Base-by-base conservation (phyloP, 2,113 vertebrate genomes). In the Pseudolaguvia tuberculata region DNA sequence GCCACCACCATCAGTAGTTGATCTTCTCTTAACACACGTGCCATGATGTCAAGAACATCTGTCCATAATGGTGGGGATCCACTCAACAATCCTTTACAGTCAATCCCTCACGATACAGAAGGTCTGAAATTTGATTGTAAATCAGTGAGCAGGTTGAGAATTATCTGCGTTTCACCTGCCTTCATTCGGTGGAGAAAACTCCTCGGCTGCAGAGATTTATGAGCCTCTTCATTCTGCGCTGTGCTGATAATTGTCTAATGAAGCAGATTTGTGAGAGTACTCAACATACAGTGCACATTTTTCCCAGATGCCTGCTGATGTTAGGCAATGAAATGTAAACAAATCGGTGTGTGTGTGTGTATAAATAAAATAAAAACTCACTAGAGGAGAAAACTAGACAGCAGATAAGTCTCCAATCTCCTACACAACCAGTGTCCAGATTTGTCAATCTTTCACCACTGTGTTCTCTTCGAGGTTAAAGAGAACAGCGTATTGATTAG, bases 81-180 rank as follows among this genome's bases (percentile, higher is more conserved):
- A 27, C 66, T 68, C 42, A 35, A 35, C 21, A 75, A 57, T 25
- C 20, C 62, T 55, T 66, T 67, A 50, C 42, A 23, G 25, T 55
- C 5, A 52, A 42, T 56, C 18, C 39, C 52, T 75, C 42, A 47
- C 12, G 50, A 18, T n/a, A 18, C 12, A 66, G n/a, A 67, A 75
- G 55, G 61, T 57, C 39, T 76, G 48, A 68, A 68, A 59, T 56
- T 57, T 21, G 25, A 70, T 29, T 42, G 42, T 62, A 68, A 53
- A 62, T 80, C 79, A 68, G 20, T 25, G 35, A 58, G 51, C 14
- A 17, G 45, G 58, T 52, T 25, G 17, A 52, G 52, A 53, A 56
- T n/a, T 10, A 45, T 29, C 12, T 3, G 50, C 18, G 12, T 29
- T 42, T 21, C 27, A 20, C 8, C 25, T 6, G 5, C n/a, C 0